phyloP scores from a whole-genome alignment of 2,113 vertebrate species.

The Peucedramus taeniatus region DNA sequence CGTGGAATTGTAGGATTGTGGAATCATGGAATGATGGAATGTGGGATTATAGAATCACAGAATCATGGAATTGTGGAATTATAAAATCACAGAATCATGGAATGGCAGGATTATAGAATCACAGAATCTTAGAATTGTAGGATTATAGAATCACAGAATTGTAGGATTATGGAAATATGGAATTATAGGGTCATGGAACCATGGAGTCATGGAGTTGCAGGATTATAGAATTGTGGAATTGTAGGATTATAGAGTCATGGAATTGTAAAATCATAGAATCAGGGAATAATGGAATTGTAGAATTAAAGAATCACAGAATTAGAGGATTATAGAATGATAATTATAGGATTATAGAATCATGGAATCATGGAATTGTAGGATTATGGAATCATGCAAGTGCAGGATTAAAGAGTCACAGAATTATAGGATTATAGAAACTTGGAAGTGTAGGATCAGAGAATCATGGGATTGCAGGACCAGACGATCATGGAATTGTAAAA shows the following conservation, averaged over 20 bases:
- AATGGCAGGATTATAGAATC: accelerated
- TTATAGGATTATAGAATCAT: not conserved
- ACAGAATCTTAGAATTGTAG: accelerated
- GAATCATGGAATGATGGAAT: not conserved
- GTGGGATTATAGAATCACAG: too few relatives aligned
- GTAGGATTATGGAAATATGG: too few relatives aligned
- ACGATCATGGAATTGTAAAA: too few relatives aligned
- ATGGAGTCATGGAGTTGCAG: accelerated
- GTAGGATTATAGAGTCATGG: too few relatives aligned
- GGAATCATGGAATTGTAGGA: not conserved
- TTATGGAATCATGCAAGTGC: accelerated
- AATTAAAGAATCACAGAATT: accelerated
- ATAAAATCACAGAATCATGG: accelerated
- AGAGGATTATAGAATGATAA: not conserved
- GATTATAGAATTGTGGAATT: not conserved
- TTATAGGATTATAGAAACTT: accelerated
- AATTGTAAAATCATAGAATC: not conserved
- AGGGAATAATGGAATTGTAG: accelerated
- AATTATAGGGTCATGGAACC: accelerated
- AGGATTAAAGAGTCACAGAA: accelerated
- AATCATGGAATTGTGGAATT: accelerated
- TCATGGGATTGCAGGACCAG: not conserved
- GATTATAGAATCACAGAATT: accelerated
- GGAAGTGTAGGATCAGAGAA: too few relatives aligned
- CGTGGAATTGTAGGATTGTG: accelerated